Evolutionary conservation across 2,113 vertebrate genomes (phyloP).

Genomic region (Pangasianodon hypophthalmus): DNA sequence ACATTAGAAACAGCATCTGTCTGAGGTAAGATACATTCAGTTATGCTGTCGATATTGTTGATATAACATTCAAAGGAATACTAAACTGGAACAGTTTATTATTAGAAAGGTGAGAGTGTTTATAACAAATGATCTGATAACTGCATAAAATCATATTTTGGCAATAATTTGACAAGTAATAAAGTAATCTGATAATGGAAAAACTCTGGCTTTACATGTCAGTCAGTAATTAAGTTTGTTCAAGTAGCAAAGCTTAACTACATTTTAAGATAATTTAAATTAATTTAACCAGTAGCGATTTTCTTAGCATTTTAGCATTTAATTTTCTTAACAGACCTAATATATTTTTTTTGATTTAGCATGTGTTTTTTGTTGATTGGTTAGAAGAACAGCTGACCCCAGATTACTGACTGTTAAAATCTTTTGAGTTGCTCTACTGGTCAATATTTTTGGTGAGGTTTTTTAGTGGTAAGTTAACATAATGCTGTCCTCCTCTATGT

Average conservation of each 20-base stretch:
- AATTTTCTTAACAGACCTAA: too few relatives aligned
- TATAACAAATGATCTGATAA: not conserved
- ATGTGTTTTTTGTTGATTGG: not conserved
- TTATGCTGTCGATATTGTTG: not conserved
- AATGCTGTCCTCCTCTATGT: not conserved
- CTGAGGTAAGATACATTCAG: conserved; percentile 74
- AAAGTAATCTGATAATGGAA: not conserved
- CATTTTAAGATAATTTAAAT: not conserved
- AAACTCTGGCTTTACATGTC: not conserved
- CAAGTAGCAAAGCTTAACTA: not conserved
- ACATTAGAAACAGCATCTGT: conserved; percentile 86
- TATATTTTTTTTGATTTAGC: not conserved
- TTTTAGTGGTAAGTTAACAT: not conserved
- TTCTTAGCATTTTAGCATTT: too few relatives aligned
- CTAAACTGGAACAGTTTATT: not conserved
- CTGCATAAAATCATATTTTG: not conserved
- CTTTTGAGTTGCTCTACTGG: too few relatives aligned
- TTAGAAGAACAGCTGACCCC: not conserved
- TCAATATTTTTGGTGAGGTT: not conserved
- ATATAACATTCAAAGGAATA: not conserved
- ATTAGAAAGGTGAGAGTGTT: not conserved
- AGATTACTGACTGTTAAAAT: not conserved
- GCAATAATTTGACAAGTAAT: not conserved
- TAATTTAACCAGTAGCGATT: too few relatives aligned
- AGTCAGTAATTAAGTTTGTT: not conserved